phyloP scores from a whole-genome alignment of 2,888 invertebrate species.

The Leptarthrus brevirostris region DNA sequence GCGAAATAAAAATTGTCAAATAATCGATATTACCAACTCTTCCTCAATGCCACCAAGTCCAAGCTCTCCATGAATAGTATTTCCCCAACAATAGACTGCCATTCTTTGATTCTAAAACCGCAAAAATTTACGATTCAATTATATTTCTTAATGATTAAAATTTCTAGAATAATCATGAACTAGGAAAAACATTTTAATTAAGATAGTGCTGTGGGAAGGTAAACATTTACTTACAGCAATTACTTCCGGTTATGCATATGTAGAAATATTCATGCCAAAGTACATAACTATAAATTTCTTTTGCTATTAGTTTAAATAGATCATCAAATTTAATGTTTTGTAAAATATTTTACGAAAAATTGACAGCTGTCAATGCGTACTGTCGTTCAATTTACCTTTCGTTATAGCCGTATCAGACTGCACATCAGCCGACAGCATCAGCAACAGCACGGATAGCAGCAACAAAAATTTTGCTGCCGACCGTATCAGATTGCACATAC shows the following conservation, averaged over 20 bases:
- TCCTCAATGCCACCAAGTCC: constrained; percentile 83
- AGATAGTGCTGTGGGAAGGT: not conserved
- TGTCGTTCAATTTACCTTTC: no score
- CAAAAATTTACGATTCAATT: not conserved
- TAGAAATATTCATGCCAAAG: not conserved
- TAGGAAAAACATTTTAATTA: not conserved
- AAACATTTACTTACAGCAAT: not conserved
- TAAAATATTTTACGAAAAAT: constrained; percentile 11
- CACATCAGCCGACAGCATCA: no score
- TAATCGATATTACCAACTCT: constrained; percentile 68
- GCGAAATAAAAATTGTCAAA: no score
- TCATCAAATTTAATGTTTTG: not conserved
- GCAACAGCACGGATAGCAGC: no score
- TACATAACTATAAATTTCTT: constrained; percentile 18
- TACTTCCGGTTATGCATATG: not conserved
- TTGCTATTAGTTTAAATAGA: not conserved
- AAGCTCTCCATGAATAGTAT: constrained; percentile 80
- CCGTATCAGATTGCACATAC: no score
- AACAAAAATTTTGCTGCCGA: no score
- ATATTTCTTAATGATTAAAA: not conserved
- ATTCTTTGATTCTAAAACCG: constrained; percentile 55
- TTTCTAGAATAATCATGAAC: constrained; percentile 19
- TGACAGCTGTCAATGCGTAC: constrained; percentile 32
- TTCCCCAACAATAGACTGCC: constrained; percentile 81
- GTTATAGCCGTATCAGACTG: no score